A percentile compares a stretch with the other conserved stretches of the same genome.
Evolutionary conservation across 2,113 vertebrate species (phyloP).

Genomic region (Clinocottus analis): DNA sequence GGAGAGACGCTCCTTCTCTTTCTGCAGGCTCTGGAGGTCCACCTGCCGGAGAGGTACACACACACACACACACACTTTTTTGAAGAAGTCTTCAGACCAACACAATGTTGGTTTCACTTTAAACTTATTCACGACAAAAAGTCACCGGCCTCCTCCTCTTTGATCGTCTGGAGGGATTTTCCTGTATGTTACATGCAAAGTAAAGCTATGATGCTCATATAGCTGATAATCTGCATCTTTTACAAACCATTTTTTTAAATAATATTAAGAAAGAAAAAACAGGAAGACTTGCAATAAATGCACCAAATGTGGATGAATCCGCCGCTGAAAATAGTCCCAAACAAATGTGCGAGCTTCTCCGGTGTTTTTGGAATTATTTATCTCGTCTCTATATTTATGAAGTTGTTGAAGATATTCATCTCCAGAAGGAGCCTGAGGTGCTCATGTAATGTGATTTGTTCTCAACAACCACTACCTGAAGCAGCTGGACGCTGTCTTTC

Average conservation of each 20-base stretch:
- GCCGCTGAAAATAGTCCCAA: not conserved
- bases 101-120: too few species aligned
- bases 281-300: not conserved
- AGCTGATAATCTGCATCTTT: too few species aligned
- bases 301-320: not conserved
- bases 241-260: too few species aligned
- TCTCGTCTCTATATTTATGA: not conserved
- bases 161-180: not conserved
- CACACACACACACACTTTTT: not conserved
- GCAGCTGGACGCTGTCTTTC: slow-evolving; percentile 70
- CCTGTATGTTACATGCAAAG: not conserved
- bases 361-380: not conserved
- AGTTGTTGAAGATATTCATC: not conserved
- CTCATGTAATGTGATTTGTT: too few species aligned
- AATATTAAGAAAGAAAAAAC: not conserved
- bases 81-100: too few species aligned
- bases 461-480: slow-evolving; percentile 73
- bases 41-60: slow-evolving; percentile 58
- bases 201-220: not conserved
- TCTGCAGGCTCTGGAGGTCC: slow-evolving; percentile 78
- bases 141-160: too few species aligned
- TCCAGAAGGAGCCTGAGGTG: not conserved
- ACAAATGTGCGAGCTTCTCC: not conserved
- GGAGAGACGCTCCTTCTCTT: slow-evolving; percentile 68
- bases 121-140: too few species aligned